Evolutionary conservation across 2,888 invertebrate genomes (phyloP).

Genomic region (Lissocephala sabroskyi): DNA sequence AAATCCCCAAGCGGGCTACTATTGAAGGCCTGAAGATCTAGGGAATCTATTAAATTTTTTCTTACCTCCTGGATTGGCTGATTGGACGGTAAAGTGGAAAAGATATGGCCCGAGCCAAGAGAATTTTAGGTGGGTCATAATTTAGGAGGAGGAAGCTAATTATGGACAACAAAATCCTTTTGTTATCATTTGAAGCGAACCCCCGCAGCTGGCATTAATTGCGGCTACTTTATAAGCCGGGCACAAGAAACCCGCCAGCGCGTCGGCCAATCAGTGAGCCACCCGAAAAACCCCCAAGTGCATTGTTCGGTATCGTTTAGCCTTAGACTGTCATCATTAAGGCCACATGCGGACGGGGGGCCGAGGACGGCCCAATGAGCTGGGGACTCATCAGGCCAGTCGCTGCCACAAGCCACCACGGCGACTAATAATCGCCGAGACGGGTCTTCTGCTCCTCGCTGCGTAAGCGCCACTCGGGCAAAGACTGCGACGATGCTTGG

Average conservation of each 20-base stretch:
- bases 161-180: too few relatives aligned
- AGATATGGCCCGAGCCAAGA: too few relatives aligned
- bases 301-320: conserved; percentile 44
- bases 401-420: conserved; percentile 7
- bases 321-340: conserved; percentile 57
- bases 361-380: background rate
- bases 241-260: background rate
- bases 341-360: conserved; percentile 26
- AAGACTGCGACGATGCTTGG: conserved; percentile 32
- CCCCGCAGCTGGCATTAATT: background rate
- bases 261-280: conserved; percentile 35
- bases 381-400: conserved; percentile 21
- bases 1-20: too few relatives aligned
- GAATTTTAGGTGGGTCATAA: too few relatives aligned
- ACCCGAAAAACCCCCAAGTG: conserved; percentile 10
- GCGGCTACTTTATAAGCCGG: background rate
- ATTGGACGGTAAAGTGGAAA: too few relatives aligned
- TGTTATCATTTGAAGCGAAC: too few relatives aligned
- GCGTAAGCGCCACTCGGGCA: conserved; percentile 56
- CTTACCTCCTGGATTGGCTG: too few relatives aligned
- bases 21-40: too few relatives aligned
- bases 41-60: too few relatives aligned
- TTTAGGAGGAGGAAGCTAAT: too few relatives aligned
- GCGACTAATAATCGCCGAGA: conserved; percentile 46
- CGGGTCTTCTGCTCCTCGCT: background rate